A percentile compares a stretch with the other conserved stretches of the same genome.
Conservation (phyloP, 2,888 invertebrate genomes). For the Megaustenia siamemsis region DNA sequence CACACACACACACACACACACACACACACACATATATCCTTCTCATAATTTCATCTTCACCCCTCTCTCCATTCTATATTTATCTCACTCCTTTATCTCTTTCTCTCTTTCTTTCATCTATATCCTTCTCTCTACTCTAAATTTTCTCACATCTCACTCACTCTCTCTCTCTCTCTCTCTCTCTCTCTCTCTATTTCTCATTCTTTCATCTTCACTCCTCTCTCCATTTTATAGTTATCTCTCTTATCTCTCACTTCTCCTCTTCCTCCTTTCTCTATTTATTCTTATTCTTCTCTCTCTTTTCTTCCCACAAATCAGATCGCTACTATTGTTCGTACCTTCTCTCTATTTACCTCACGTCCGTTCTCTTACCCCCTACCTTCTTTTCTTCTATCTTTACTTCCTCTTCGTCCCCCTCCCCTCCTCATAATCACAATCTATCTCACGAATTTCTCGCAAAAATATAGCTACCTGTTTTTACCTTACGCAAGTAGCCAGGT, state of each 20-base stretch:
- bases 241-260: not conserved
- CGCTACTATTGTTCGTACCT: not conserved
- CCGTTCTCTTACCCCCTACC: not conserved
- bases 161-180: not conserved
- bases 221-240: not conserved
- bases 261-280: not conserved
- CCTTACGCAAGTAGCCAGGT: not conserved
- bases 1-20: not conserved
- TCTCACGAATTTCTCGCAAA: not conserved
- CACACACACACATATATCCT: not conserved
- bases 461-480: not conserved
- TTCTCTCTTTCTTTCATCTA: not conserved
- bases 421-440: not conserved
- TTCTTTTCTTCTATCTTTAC: not conserved
- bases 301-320: not conserved
- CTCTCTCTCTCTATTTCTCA: slow-evolving; percentile 29
- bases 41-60: not conserved
- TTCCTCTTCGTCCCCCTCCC: not conserved
- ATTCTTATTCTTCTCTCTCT: not conserved
- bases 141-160: not conserved
- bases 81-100: slow-evolving; percentile 1
- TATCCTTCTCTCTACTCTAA: not conserved
- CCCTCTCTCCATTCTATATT: not conserved
- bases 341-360: not conserved
- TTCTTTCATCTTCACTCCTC: not conserved